Base-by-base conservation (phyloP, 1,140 invertebrate genomes). In the Reticulitermes speratus region DNA sequence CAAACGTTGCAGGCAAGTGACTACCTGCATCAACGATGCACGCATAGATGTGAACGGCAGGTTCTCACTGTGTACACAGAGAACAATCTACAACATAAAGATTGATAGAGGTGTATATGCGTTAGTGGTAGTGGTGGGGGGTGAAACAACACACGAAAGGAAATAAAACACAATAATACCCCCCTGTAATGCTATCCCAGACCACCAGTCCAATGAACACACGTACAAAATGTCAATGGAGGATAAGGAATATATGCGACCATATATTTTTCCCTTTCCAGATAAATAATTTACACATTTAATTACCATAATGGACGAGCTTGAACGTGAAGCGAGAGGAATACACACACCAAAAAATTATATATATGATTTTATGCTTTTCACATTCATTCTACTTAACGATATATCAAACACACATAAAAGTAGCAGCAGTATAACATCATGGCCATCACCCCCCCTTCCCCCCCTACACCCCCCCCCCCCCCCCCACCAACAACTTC, bases 381-480 rank as follows among this genome's bases (percentile, higher is more conserved):
- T 83, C 85, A 65, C 85, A 86, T 86, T 82, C 85, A 86, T 86
- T 86, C 81, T 86, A 86, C 85, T 86, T 86, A 86, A 86, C 85
- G 85, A 86, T 86, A 86, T 86, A 86, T 86, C 85, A 86, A 86
- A 86, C 38, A 45, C 85, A 44, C 85, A 86, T 86, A 86, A 86
- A 86, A 86, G 82, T 81, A 75, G 52, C 12, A 44, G 59, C 48
- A 23, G 83, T n/a, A 48, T 25, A 44, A 21, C 48, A 19, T 45
- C 83, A 12, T 25, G 82, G 83, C 83, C 44, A n/a, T 44, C 83
- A 44, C 44, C 23, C 83, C 44, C 23, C 48, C n/a, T 48, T n/a
- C 2, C 30, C 44, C 83, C 16, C 45, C 25, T 0, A 2, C 7
- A 25, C 23, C 48, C n/a, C 83, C 44, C 23, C 83, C 44, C 23